These are phyloP conservation scores for Leptinotarsa rubiginosa DNA, from an alignment of 2,888 invertebrate genomes.

Conservation along the genomic window DNA sequence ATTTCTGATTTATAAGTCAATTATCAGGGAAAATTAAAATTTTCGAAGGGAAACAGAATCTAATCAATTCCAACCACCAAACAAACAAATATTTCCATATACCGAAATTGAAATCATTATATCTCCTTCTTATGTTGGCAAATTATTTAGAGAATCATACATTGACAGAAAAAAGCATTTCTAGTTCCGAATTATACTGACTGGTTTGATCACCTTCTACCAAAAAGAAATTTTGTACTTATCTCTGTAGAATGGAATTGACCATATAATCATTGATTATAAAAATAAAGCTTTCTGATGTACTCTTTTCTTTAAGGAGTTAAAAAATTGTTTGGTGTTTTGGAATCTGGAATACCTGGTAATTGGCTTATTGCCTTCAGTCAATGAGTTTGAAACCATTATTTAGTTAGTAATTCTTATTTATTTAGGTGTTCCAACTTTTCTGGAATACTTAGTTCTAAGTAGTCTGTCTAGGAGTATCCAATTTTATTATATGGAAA, in stretches of 20 bases:
- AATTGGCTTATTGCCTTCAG: neutral
- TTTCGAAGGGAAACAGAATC: neutral
- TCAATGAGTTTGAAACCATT: neutral
- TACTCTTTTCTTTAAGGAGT: too few species aligned
- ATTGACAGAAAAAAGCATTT: too few species aligned
- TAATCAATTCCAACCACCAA: too few species aligned
- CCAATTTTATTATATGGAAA: constrained; percentile 25
- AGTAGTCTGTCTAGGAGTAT: constrained; percentile 23
- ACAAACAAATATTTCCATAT: neutral
- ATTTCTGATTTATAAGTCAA: neutral
- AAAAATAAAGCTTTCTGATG: too few species aligned
- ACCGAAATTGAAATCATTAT: neutral
- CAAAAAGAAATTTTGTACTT: too few species aligned
- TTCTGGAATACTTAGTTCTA: constrained; percentile 22
- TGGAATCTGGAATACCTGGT: neutral
- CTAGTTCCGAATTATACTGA: too few species aligned
- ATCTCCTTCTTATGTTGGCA: neutral
- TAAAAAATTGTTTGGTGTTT: too few species aligned
- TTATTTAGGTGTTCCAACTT: constrained; percentile 5
- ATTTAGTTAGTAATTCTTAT: neutral
- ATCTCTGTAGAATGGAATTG: too few species aligned
- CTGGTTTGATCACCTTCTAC: too few species aligned
- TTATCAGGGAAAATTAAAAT: neutral
- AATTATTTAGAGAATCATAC: too few species aligned
- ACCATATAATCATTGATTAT: too few species aligned